Evolutionary conservation across 2,888 invertebrate genomes (phyloP), one percentile per base, ranked within the genome.

Genomic region (Aphelenchoides bicaudatus): DNA sequence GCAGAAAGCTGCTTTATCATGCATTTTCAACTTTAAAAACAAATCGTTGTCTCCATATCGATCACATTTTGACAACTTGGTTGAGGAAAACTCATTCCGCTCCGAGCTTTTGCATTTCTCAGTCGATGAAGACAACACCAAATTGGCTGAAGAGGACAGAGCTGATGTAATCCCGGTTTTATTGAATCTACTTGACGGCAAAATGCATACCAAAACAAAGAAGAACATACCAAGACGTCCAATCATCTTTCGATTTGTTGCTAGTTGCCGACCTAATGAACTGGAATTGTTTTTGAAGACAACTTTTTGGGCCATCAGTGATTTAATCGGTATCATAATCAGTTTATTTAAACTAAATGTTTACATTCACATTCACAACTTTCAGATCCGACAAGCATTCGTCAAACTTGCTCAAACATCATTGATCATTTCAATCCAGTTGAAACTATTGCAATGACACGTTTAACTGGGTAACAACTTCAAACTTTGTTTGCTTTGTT

Each of bases 81-180:
- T 92, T 2, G 88, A 91, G 74, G 91, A 92, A 66, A 88, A 88
- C 70, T 88, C 88, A 66, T 88, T 94, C 68, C 89, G 89, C 82
- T 87, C 87, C 72, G 90, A 91, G 80, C 80, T 96, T 2, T 85
- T 87, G 0, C 83, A 85, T 46, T 91, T 94, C 78, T 87, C 87
- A 79, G 84, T 93, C 19, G 87, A 88, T 68, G 83, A 85, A 70
- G 87, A 88, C 56, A 85, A 85, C 56, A 83, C 85, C 54, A 82
- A 84, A 38, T 84, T 93, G 29, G 84, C 85, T 37, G 79, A 82
- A 0, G 88, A 88, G 51, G 89, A 94, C 79, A 85, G 94, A 52
- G 82, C 85, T 29, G 85, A 87, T 56, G 59, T 79, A 23, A 69
- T 79, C 53, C 76, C 75, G 19, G 46, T 74, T 31, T 48, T 79